Base-by-base conservation (phyloP, 1,140 invertebrate species). In the Campodea augens region DNA sequence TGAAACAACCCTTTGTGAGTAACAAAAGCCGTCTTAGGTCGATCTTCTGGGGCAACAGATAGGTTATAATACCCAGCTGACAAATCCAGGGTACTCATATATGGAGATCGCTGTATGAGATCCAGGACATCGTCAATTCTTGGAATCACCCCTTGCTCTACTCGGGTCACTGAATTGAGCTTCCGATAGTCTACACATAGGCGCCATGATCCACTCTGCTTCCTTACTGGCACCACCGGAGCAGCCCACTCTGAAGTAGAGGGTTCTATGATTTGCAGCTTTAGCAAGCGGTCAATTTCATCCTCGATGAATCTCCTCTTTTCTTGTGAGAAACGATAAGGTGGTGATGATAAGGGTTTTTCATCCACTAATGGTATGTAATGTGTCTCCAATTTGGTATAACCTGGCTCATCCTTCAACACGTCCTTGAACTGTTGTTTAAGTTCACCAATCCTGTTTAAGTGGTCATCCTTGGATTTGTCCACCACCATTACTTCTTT, bases 161-260 rank as follows among this genome's bases (percentile, higher is more conserved):
- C 4, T 44, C 32, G 10, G 45, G 41, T 25, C 38, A 5, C 25
- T 39, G 1, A 13, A 40, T 12, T 45, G 39, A 2, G 41, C 40
- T 15, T 25, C 38, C 15, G 24, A 43, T 20, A 44, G 49, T 18
- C 49, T 45, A 4, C 19, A 41, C 19, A 50, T 47, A 22, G 29
- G 44, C 18, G 47, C 41, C 2, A 48, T 42, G 32, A 50, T 48
- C 29, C n/a, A 47, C 18, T 32, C 25, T 15, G 24, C 29, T 15
- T 42, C 23, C 21, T 15, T 2, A 49, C 36, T 18, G 40, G 32
- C 3, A 49, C 47, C 19, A 49, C 24, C 5, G 45, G 48, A 0
- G 44, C 21, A 1, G 42, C 23, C 44, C 44, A 48, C 3, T 46
- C 25, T 19, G 43, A 46, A 22, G 37, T 38, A 0, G 44, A 40